phyloP scores from a whole-genome alignment of 1,140 invertebrate genomes.

The Hylaeus anthracinus region DNA sequence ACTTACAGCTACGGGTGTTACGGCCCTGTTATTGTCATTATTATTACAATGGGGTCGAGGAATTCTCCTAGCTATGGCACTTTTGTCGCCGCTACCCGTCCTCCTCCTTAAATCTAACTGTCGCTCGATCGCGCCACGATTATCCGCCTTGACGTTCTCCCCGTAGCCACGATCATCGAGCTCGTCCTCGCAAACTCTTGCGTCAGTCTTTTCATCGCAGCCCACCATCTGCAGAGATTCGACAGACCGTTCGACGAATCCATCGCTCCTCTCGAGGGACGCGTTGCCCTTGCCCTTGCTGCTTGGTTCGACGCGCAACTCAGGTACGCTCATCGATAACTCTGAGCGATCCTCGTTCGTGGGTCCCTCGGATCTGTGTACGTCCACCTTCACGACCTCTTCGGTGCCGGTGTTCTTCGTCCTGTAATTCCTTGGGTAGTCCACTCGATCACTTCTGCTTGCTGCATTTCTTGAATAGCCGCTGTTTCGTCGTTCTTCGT shows the following conservation, averaged over 20 bases:
- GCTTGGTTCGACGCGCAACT: neutral
- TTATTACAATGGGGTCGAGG: constrained; percentile 68
- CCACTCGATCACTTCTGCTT: rapidly evolving
- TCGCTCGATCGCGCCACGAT: constrained; percentile 5
- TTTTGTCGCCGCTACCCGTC: constrained; percentile 65
- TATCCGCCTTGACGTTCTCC: neutral
- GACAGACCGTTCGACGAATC: neutral
- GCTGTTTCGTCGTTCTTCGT: neutral
- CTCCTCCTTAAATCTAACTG: constrained; percentile 35
- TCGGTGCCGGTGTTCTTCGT: too few relatives aligned
- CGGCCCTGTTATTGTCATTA: constrained; percentile 77
- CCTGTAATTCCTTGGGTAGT: too few relatives aligned
- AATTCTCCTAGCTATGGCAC: constrained; percentile 75
- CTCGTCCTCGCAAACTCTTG: constrained; percentile 22
- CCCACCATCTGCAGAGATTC: constrained; percentile 2
- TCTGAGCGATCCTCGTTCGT: neutral
- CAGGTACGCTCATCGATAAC: neutral
- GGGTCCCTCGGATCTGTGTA: neutral
- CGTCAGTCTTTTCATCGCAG: constrained; percentile 71
- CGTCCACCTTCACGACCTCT: neutral
- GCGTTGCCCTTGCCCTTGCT: neutral
- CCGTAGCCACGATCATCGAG: constrained; percentile 3
- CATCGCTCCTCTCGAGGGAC: neutral
- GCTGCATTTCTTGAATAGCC: neutral
- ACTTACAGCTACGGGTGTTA: constrained; percentile 75